Evolutionary conservation across 2,113 vertebrate species (phyloP).

Genomic region (Macquaria australasica): DNA sequence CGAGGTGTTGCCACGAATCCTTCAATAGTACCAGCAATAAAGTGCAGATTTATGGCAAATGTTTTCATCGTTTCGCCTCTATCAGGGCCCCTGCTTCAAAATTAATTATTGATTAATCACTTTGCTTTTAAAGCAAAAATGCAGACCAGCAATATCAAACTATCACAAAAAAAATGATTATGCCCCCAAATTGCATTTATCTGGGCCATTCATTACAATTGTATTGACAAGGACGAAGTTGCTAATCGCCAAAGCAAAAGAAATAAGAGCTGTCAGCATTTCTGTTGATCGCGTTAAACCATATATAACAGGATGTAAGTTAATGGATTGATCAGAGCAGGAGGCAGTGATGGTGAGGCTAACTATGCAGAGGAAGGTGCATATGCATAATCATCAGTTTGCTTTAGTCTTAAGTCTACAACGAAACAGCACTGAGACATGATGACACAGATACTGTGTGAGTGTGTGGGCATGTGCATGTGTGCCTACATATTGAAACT

Average conservation of each 20-base stretch:
- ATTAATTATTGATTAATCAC: slow-evolving; percentile 91
- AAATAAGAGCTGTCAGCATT: slow-evolving; percentile 83
- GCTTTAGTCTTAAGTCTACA: slow-evolving; percentile 75
- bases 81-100: slow-evolving; percentile 84
- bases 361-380: slow-evolving; percentile 69
- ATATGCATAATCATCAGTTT: slow-evolving; percentile 82
- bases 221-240: slow-evolving; percentile 85
- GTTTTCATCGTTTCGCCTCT: slow-evolving; percentile 84
- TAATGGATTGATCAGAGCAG: slow-evolving; percentile 78
- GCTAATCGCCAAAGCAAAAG: slow-evolving; percentile 85
- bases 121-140: slow-evolving; percentile 88
- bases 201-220: slow-evolving; percentile 84
- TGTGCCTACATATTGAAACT: slow-evolving; percentile 45
- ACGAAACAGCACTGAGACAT: slow-evolving; percentile 60
- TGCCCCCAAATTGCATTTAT: slow-evolving; percentile 84
- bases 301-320: slow-evolving; percentile 81
- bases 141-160: slow-evolving; percentile 87
- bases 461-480: slow-evolving; percentile 42
- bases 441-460: slow-evolving; percentile 61
- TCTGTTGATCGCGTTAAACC: slow-evolving; percentile 78
- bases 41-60: slow-evolving; percentile 87
- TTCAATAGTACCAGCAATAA: slow-evolving; percentile 82
- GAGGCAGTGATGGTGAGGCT: slow-evolving; percentile 66
- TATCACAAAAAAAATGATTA: slow-evolving; percentile 84
- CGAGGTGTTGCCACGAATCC: slow-evolving; percentile 67